phyloP scores from a whole-genome alignment of 2,888 invertebrate genomes.

The Diaprepes abbreviatus region DNA sequence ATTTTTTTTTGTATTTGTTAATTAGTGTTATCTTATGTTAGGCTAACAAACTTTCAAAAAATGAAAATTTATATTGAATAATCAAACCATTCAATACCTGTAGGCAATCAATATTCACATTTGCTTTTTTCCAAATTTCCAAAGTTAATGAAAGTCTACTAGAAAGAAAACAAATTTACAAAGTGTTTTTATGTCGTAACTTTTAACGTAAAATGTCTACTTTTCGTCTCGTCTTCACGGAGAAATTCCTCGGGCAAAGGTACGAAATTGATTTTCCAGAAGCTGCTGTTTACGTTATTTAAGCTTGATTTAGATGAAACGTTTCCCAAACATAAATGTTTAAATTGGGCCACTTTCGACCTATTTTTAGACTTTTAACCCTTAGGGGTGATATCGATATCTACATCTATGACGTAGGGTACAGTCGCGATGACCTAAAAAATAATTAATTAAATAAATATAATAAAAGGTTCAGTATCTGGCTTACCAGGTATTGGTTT shows the following conservation, averaged over 20 bases:
- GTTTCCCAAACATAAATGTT: conserved; percentile 29
- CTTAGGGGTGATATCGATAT: conserved; percentile 20
- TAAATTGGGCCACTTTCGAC: conserved; percentile 26
- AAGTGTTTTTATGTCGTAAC: no score
- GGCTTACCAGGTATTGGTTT: no score
- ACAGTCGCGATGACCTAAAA: conserved; percentile 1
- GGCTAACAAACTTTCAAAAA: no score
- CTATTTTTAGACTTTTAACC: conserved; percentile 29
- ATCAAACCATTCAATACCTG: no score
- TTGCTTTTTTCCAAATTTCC: no score
- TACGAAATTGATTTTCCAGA: conserved; percentile 23
- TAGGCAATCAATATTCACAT: no score
- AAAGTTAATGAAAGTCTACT: no score
- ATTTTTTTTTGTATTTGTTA: no score
- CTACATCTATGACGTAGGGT: conserved; percentile 10
- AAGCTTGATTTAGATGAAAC: conserved; percentile 22
- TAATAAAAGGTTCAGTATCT: neutral
- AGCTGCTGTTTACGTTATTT: conserved; percentile 11
- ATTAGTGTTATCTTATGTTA: no score
- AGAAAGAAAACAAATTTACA: no score
- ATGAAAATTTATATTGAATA: no score
- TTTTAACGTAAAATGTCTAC: neutral
- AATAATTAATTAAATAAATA: neutral
- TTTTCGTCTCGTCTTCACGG: neutral
- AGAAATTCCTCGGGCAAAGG: neutral